Percentiles rank a stretch among this genome's conserved stretches.
Evolutionary conservation across 2,888 invertebrate species (phyloP).

Genomic region (Cistogaster globosa): DNA sequence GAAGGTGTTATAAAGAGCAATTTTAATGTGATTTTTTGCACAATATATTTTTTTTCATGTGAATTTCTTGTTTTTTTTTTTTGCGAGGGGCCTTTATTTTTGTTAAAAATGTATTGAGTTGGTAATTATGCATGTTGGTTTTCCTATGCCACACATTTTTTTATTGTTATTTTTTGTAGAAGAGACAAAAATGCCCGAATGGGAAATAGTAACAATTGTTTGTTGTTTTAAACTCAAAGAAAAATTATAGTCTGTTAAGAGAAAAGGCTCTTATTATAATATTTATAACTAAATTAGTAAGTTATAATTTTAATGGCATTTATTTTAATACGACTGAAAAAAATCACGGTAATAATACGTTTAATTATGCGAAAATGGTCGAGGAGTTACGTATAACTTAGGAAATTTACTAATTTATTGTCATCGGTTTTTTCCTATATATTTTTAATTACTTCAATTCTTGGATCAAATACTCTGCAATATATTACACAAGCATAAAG

Average conservation of each 20-base stretch:
- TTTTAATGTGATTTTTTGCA: constrained; percentile 81
- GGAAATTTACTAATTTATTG: too few relatives aligned
- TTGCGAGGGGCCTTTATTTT: constrained; percentile 60
- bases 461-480: too few relatives aligned
- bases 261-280: too few relatives aligned
- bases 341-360: too few relatives aligned
- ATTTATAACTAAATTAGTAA: too few relatives aligned
- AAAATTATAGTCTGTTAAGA: constrained; percentile 4
- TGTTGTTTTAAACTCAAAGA: constrained; percentile 49
- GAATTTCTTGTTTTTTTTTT: constrained; percentile 48
- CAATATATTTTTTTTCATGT: constrained; percentile 71
- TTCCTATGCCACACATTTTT: constrained; percentile 18
- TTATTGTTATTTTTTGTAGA: neutral
- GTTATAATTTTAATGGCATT: too few relatives aligned
- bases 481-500: too few relatives aligned
- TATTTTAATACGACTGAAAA: too few relatives aligned
- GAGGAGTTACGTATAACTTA: too few relatives aligned
- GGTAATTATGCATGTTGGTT: constrained; percentile 65
- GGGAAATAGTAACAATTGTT: constrained; percentile 52
- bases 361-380: too few relatives aligned
- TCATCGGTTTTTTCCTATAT: too few relatives aligned
- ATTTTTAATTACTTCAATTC: too few relatives aligned
- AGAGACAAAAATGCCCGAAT: constrained; percentile 59
- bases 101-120: constrained; percentile 50
- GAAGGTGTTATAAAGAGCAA: constrained; percentile 80